Evolutionary conservation across 2,888 invertebrate species (phyloP).

Genomic region (Tanytarsus gracilentus): DNA sequence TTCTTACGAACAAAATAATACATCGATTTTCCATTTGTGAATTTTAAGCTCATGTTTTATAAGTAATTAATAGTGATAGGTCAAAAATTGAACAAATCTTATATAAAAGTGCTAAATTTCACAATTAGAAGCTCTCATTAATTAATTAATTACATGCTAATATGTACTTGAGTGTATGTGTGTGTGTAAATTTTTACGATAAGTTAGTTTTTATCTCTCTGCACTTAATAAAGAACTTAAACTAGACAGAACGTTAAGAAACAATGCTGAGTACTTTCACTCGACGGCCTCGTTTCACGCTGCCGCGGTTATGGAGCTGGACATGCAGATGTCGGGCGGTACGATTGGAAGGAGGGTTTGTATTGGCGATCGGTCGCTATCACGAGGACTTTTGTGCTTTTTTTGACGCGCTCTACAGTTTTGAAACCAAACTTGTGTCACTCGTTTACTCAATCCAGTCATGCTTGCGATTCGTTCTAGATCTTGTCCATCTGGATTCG

Average conservation of each 20-base stretch:
- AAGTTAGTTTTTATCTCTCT: no score
- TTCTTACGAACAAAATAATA: neutral
- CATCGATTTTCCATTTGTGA: neutral
- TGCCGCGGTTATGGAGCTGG: conserved; percentile 13
- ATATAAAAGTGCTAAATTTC: no score
- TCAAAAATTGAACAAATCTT: neutral
- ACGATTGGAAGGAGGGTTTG: conserved; percentile 23
- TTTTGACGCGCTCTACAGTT: conserved; percentile 83
- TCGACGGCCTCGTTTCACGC: conserved; percentile 23
- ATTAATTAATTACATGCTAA: no score
- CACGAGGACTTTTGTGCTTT: conserved; percentile 44
- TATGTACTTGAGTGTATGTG: no score
- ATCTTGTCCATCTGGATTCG: conserved; percentile 92
- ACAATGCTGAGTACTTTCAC: neutral
- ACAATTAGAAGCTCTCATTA: no score
- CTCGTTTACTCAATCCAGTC: conserved; percentile 82
- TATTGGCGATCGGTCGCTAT: conserved; percentile 12
- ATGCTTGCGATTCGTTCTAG: conserved; percentile 88
- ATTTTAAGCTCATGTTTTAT: neutral
- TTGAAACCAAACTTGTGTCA: conserved; percentile 88
- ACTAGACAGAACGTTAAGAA: neutral
- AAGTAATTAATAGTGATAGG: neutral
- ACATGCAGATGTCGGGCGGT: conserved; percentile 22
- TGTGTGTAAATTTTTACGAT: no score
- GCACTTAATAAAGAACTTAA: neutral